Evolutionary conservation across 2,888 invertebrate species (phyloP).

Genomic region (Ectropis crepuscularia): DNA sequence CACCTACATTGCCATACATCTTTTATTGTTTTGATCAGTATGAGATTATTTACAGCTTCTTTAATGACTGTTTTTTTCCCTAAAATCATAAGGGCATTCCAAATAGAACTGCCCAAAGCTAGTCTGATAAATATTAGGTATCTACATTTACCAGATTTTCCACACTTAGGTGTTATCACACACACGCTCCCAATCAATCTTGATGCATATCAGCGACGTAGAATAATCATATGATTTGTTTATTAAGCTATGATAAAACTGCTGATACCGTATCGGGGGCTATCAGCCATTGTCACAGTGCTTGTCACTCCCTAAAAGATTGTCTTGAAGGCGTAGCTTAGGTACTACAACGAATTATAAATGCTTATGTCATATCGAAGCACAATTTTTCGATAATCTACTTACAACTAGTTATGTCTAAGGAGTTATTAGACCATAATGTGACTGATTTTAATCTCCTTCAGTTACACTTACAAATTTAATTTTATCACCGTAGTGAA

Average conservation of each 20-base stretch:
- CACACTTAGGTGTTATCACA: slow-evolving; percentile 21
- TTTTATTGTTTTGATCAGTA: too few relatives aligned
- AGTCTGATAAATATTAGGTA: background rate
- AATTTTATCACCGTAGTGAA: too few relatives aligned
- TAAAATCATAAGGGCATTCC: background rate
- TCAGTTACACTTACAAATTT: too few relatives aligned
- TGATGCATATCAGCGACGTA: slow-evolving; percentile 30
- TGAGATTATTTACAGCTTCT: too few relatives aligned
- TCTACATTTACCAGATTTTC: slow-evolving; percentile 9
- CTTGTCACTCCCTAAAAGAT: slow-evolving; percentile 24
- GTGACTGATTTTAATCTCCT: too few relatives aligned
- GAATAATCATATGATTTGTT: slow-evolving; percentile 37
- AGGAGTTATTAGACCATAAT: too few relatives aligned
- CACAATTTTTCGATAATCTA: background rate
- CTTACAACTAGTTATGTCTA: background rate
- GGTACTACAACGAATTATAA: background rate
- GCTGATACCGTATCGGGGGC: slow-evolving; percentile 29
- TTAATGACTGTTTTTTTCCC: too few relatives aligned
- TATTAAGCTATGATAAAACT: slow-evolving; percentile 30
- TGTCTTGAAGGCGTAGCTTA: slow-evolving; percentile 9
- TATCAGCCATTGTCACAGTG: slow-evolving; percentile 28
- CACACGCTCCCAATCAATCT: slow-evolving; percentile 28
- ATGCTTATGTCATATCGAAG: background rate
- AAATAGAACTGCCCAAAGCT: background rate
- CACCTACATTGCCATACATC: too few relatives aligned